Conservation (phyloP, 1,140 invertebrate species). For the Pteromalus puparum region DNA sequence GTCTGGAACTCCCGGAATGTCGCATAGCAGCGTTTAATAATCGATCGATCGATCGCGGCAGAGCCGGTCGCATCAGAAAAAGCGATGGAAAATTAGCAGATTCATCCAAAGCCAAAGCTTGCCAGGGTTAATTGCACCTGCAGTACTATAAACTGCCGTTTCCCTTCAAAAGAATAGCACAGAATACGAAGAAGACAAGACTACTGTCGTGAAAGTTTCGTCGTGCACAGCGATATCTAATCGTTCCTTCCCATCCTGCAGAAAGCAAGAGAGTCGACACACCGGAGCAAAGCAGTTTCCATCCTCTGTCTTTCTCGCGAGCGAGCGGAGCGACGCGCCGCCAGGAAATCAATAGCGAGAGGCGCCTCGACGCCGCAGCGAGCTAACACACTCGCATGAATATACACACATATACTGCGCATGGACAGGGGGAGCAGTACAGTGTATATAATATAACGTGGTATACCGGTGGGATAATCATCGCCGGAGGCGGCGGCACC, state of each 20-base stretch:
- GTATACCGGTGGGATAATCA: not conserved
- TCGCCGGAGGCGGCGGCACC: not conserved
- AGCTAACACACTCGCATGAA: not conserved
- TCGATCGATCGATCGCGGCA: not conserved
- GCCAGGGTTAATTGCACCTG: slow-evolving; percentile 19
- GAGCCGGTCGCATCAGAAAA: too few relatives aligned
- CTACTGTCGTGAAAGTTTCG: too few relatives aligned
- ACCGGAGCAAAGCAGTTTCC: not conserved
- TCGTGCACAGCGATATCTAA: too few relatives aligned
- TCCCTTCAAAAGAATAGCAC: too few relatives aligned
- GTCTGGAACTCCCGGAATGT: not conserved
- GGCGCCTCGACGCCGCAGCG: slow-evolving; percentile 22
- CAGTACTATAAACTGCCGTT: too few relatives aligned
- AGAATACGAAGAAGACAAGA: too few relatives aligned
- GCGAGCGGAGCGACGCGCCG: not conserved
- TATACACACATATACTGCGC: not conserved
- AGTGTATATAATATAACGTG: not conserved
- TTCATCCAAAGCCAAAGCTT: not conserved
- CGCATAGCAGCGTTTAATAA: not conserved
- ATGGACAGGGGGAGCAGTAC: not conserved
- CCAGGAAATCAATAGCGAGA: slow-evolving; percentile 47
- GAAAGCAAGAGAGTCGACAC: too few relatives aligned
- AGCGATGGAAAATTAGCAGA: not conserved
- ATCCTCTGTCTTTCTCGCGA: not conserved
- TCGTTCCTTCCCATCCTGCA: too few relatives aligned